These are phyloP conservation scores for Drymodes brunneopygia DNA, from an alignment of 2,113 vertebrate genomes.

Conservation along the genomic window DNA sequence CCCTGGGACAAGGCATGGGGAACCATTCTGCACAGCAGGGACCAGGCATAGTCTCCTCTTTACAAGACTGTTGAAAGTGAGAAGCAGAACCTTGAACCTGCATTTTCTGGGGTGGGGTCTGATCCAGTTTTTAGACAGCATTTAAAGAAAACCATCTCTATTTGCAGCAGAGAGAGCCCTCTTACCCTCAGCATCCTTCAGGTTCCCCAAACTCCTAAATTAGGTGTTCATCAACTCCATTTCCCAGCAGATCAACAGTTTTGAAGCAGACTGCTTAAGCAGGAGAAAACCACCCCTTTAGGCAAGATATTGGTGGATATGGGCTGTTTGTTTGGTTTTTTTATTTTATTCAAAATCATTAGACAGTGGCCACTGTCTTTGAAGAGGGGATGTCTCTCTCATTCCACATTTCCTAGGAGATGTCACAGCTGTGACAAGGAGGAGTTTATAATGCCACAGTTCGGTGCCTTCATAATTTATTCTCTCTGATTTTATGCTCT, in stretches of 20 bases:
- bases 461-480: conserved; percentile 85
- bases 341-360: conserved; percentile 61
- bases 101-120: not conserved
- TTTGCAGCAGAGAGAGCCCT: not conserved
- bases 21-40: not conserved
- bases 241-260: not conserved
- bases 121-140: not conserved
- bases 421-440: conserved; percentile 78
- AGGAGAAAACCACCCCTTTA: not conserved
- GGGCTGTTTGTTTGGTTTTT: not conserved
- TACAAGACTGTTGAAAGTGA: not conserved
- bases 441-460: conserved; percentile 78
- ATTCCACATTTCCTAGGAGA: conserved; percentile 74
- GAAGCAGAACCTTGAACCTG: not conserved
- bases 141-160: not conserved
- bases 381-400: conserved; percentile 72
- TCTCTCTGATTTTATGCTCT: conserved; percentile 84
- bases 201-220: not conserved
- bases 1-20: not conserved
- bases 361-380: conserved; percentile 54
- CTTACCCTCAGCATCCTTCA: not conserved
- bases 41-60: not conserved
- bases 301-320: not conserved
- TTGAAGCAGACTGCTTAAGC: not conserved
- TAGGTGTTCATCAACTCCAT: not conserved